phyloP scores from a whole-genome alignment of 2,888 invertebrate genomes.

The Torymus tubicola region DNA sequence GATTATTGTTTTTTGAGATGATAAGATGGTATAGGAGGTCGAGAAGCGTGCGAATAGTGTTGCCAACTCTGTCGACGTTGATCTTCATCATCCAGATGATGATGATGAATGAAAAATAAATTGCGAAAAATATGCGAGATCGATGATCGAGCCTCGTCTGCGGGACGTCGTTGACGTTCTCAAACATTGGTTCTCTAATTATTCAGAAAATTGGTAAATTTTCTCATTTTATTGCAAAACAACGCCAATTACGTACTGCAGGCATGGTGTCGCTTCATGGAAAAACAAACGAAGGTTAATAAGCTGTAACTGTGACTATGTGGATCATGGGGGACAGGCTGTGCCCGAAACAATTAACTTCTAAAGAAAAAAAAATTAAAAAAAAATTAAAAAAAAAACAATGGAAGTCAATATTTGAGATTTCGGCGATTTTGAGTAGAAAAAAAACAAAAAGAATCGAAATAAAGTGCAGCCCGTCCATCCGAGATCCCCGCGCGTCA shows the following conservation, averaged over 20 bases:
- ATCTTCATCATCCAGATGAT: slow-evolving; percentile 50
- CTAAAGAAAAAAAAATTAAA: neutral
- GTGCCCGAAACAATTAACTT: slow-evolving; percentile 58
- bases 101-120: slow-evolving; percentile 34
- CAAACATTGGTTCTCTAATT: neutral
- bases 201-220: neutral
- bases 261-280: slow-evolving; percentile 37
- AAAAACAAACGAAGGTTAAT: slow-evolving; percentile 56
- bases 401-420: slow-evolving; percentile 4
- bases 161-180: slow-evolving; percentile 42
- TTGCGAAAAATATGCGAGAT: slow-evolving; percentile 53
- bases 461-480: slow-evolving; percentile 72
- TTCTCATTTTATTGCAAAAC: neutral
- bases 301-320: slow-evolving; percentile 76
- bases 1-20: slow-evolving; percentile 66
- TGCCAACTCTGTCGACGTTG: slow-evolving; percentile 60
- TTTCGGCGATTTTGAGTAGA: slow-evolving; percentile 3
- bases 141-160: slow-evolving; percentile 47
- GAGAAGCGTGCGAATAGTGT: slow-evolving; percentile 55
- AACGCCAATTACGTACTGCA: slow-evolving; percentile 41
- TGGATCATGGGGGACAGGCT: slow-evolving; percentile 76
- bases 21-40: slow-evolving; percentile 58
- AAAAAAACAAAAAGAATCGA: slow-evolving; percentile 26
- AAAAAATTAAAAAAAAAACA: slow-evolving; percentile 3
- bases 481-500: slow-evolving; percentile 76